Evolutionary conservation across 2,797 vertebrate genomes (phyloP), one percentile per base, ranked within the genome.

Genomic region (Carcharodon carcharias): DNA sequence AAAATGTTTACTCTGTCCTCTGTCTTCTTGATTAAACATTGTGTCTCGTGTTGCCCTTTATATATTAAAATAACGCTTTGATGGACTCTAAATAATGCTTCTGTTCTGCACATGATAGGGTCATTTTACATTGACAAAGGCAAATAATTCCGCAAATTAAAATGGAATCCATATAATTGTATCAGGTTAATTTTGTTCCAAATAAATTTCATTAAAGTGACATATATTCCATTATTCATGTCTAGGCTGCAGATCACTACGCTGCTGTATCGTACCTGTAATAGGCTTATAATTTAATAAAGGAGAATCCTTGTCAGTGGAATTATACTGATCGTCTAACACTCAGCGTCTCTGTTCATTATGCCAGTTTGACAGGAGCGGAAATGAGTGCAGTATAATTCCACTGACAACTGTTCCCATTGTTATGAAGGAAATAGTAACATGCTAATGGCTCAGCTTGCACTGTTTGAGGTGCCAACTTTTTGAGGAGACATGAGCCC

Each of bases 211-310:
- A 93, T 67, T 93, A 93, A 67, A 40, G 91, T 67, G 91, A 67
- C 91, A 92, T n/a, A 63, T 63, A 92, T 92, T 63, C 89, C 89
- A 93, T 93, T 93, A 93, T 93, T 93, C n/a, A 93, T 93, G 91
- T 11, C 91, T 45, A 5, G 18, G 61, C 61, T 65, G 9, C n/a
- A 67, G 40, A 67, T 93, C 40, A n/a, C 63, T 67, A 40, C 45
- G n/a, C 61, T 93, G 91, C 91, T 28, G 21, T 67, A 67, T 65
- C n/a, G 40, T 67, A 93, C 63, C 61, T 93, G 40, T 93, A 67
- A 93, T 93, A 93, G 8, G 91, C n/a, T 93, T 67, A 93, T 63
- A 93, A 67, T 93, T 54, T 93, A 93, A 93, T 93, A 93, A 93
- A 93, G 16, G 63, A 67, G 61, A 40, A 93, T 65, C 23, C 91